Base-by-base conservation (phyloP, 2,888 invertebrate genomes). In the Acanthosepion pharaonis region DNA sequence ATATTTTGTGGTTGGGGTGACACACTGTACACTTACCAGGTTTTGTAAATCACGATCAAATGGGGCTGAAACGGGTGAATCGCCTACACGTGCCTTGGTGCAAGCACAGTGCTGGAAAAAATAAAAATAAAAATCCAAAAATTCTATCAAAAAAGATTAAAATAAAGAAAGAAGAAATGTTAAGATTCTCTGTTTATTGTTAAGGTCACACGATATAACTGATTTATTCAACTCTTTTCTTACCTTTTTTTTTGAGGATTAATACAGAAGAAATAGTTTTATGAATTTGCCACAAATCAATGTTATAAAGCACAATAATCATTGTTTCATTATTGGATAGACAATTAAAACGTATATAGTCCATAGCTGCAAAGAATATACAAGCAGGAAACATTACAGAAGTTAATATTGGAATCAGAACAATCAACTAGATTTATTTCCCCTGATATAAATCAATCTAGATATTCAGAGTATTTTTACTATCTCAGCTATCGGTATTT, bases 1-100 rank as follows among this genome's bases (percentile, higher is more conserved):
- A 8, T 8, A 78, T n/a, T 8, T 18, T 11, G 0, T 51, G 8
- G 51, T 0, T 18, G 55, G 20, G 20, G 28, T 0, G 28, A 9
- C 2, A n/a, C n/a, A n/a, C 78, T 78, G 78, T 78, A 49, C 20
- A 48, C 93, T 93, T 93, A 93, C 93, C 53, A 53, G 51, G 53
- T 93, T 53, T 53, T 93, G 93, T 93, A 93, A 49, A 93, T 94
- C 94, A 33, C 94, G 64, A 64, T 94, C 94, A 48, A 94, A 94
- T 48, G 94, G 94, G 48, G 94, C 94, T 42, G 94, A 64, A 94
- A 94, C 94, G 6, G 94, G 94, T 64, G 94, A 94, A 59, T 94
- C 94, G 11, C 94, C 94, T 94, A 94, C 94, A 55, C 94, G 94
- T 94, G 94, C 94, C 42, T 94, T 94, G 20, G 94, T 55, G 94